Base-by-base conservation (phyloP, 2,888 invertebrate species). In the Eudasyphora cyanicolor region DNA sequence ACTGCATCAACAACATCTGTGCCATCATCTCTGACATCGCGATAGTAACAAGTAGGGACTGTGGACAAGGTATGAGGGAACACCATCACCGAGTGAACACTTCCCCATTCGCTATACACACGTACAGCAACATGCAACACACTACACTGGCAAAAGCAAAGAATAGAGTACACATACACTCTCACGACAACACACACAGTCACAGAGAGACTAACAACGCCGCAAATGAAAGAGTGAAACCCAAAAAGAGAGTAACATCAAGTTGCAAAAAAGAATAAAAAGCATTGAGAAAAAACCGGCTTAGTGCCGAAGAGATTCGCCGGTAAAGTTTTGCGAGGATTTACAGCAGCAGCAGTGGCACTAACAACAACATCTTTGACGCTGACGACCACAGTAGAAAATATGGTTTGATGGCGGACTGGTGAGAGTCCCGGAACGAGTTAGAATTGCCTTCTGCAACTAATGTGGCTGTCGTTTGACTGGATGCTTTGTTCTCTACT, bases 241-340 rank as follows among this genome's bases (percentile, higher is more conserved):
- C 14, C n/a, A 24, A 71, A 19, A 67, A 75, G 75, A 81, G 75
- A 81, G 67, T 38, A 42, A 70, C 74, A 74, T 42, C 45, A 64
- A 74, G 32, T 64, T 76, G 17, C 38, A 79, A 67, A 69, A 57
- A 42, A 19, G 21, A 75, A 76, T 67, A 76, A 79, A 75, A 84
- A 81, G 71, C 24, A 49, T 6, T 17, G 38, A 17, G 35, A 81
- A 81, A 75, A 81, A 84, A 84, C 83, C 78, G 83, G 83, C 83
- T 84, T 84, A 80, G 35, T 73, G 14, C 3, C 67, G 67, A 67
- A 57, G 80, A 78, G 83, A 77, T 71, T 71, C 24, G 38, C 75
- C 70, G 51, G 62, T 70, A 76, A 45, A 42, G 67, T 14, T 67
- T 38, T 75, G 62, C 49, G 80, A 76, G 67, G 78, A 84, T 80